Base-by-base conservation (phyloP, 2,113 vertebrate species). In the Neolamprologus sp. region DNA sequence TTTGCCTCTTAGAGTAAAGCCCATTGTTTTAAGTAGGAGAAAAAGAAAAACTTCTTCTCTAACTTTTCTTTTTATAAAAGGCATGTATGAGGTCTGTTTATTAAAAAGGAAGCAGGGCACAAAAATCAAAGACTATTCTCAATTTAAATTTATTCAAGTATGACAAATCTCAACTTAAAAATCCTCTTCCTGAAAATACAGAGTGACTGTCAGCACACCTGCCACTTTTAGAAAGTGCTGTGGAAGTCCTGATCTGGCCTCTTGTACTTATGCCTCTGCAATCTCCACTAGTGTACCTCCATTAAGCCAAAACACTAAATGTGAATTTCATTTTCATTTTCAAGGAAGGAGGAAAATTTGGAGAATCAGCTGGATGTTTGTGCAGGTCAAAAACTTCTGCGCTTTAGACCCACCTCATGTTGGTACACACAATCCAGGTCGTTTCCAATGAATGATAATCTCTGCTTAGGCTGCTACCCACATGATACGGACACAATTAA, bases 261-360 rank as follows among this genome's bases (percentile, higher is more conserved):
- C 26, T 75, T 75, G 71, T 28, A 78, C 16, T 13, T 78, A 19
- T 12, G 23, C 4, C 4, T 47, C 16, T 78, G 23, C 3, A 17
- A 49, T 31, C 14, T 75, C 6, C 0, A 0, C 10, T 78, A 12
- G 0, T 11, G 2, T 26, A 28, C 16, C 42, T 6, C 42, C 71
- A 78, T 31, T 49, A 49, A 49, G 16, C 2, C 16, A 78, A 78
- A 78, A 78, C 40, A 47, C 0, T 31, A 19, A 75, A 31, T 19
- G 23, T 75, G 9, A 28, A 47, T 78, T 78, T 49, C 2, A 78
- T 71, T 65, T 65, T 12, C 17, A 37, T 9, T 78, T 49, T 78
- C 23, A 47, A 47, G 7, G 6, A 17, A 49, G 71, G 71, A 47
- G 45, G 23, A 47, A 47, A 47, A 75, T 28, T 17, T 45, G 14